A percentile compares a stretch with the other conserved stretches of the same genome.
These are phyloP conservation scores for Trogon melanurus DNA, from an alignment of 2,113 vertebrate genomes.

Conservation along the genomic window DNA sequence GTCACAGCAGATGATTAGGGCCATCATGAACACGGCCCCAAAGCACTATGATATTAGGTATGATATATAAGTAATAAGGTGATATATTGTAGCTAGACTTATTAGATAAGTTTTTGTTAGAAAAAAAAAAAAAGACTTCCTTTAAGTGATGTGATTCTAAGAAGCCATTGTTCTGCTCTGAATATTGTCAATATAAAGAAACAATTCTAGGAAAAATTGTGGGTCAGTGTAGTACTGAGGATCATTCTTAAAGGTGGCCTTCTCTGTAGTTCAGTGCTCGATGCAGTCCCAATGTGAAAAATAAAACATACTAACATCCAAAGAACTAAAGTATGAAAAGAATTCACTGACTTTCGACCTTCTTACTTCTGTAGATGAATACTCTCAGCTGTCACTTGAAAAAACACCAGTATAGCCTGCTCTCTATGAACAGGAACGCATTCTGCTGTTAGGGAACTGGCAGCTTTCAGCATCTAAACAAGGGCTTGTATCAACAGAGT, in stretches of 20 bases:
- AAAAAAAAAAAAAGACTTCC: background rate
- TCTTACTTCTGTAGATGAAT: background rate
- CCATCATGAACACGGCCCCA: background rate
- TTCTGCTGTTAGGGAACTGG: background rate
- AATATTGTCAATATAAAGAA: background rate
- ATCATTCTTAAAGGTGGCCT: background rate
- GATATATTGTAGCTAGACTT: background rate
- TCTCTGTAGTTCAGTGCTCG: background rate
- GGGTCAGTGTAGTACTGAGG: background rate
- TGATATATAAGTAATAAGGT: background rate
- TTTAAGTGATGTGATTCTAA: background rate
- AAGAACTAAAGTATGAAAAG: background rate
- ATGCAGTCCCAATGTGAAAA: background rate
- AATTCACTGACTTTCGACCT: slow-evolving; percentile 13
- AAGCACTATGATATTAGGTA: background rate
- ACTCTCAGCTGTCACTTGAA: background rate
- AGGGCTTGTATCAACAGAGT: background rate
- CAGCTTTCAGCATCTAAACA: slow-evolving; percentile 9
- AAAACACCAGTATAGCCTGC: background rate
- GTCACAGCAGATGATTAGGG: background rate
- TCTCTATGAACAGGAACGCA: background rate
- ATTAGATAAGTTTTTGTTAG: background rate
- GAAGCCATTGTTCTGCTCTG: background rate
- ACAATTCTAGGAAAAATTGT: background rate
- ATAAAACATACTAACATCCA: background rate